phyloP scores from a whole-genome alignment of 2,888 invertebrate species.

The Diplazon laetatorius region DNA sequence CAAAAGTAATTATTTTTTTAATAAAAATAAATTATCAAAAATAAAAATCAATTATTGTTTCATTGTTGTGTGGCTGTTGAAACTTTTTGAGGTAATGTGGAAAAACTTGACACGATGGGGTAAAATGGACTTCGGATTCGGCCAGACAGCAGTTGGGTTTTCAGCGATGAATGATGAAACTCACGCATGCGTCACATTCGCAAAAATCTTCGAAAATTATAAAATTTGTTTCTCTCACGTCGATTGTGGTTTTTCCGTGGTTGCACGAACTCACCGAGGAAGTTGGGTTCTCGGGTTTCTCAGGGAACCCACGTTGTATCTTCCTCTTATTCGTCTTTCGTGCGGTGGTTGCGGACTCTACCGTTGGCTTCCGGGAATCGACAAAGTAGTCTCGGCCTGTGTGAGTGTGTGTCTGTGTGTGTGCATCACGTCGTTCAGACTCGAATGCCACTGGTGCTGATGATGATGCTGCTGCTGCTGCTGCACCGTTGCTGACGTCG shows the following conservation, averaged over 20 bases:
- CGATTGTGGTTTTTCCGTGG: neutral
- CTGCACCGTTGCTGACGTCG: slow-evolving; percentile 35
- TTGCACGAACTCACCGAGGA: slow-evolving; percentile 19
- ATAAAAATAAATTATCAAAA: no score
- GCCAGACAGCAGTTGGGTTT: no score
- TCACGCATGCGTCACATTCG: no score
- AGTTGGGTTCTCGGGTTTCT: slow-evolving; percentile 15
- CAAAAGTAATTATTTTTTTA: no score
- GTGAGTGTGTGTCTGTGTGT: no score
- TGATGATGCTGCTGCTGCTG: neutral
- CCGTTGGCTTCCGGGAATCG: slow-evolving; percentile 55
- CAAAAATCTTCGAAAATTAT: no score
- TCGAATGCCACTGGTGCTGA: slow-evolving; percentile 29
- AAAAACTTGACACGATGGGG: no score
- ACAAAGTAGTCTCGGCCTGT: slow-evolving; percentile 32
- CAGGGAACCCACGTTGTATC: neutral
- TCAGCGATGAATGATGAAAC: no score
- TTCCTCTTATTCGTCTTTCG: slow-evolving; percentile 11
- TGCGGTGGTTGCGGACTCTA: slow-evolving; percentile 3
- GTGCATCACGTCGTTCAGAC: slow-evolving; percentile 9
- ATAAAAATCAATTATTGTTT: no score
- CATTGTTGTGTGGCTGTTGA: no score
- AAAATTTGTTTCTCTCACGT: slow-evolving; percentile 1
- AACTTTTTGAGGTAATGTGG: no score
- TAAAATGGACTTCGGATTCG: no score